These are phyloP conservation scores for Protosalanx chinensis DNA, from an alignment of 2,797 vertebrate genomes.

Conservation along the genomic window DNA sequence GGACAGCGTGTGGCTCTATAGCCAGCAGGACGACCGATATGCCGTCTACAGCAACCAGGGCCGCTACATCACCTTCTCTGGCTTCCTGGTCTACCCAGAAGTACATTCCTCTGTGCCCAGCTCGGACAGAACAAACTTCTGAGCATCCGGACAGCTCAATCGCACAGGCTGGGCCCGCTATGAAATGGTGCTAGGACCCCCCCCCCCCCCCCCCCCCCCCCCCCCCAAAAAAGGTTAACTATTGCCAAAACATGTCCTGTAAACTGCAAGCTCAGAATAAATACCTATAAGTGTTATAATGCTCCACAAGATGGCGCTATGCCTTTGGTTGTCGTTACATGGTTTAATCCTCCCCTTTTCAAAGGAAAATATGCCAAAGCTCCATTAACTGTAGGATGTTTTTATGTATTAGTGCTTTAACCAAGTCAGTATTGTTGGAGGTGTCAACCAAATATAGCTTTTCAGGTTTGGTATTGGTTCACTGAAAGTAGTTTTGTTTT, in stretches of 20 bases:
- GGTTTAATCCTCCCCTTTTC: not conserved
- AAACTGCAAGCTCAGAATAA: not conserved
- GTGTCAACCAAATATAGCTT: not conserved
- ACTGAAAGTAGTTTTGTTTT: not conserved
- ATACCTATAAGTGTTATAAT: slow-evolving; percentile 4
- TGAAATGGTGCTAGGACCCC: slow-evolving; percentile 9
- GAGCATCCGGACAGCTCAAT: slow-evolving; percentile 12
- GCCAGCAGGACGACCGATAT: slow-evolving; percentile 76
- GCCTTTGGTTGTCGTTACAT: slow-evolving; percentile 22
- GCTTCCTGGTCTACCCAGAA: slow-evolving; percentile 76
- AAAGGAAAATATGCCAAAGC: not conserved
- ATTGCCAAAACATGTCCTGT: not conserved
- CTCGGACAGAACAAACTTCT: slow-evolving; percentile 58
- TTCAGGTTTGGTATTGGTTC: not conserved
- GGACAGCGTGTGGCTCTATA: slow-evolving; percentile 77
- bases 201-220: not conserved
- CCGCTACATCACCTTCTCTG: slow-evolving; percentile 78
- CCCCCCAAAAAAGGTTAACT: no score
- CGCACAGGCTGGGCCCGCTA: slow-evolving; percentile 8
- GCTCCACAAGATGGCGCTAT: slow-evolving; percentile 58
- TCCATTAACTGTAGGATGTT: not conserved
- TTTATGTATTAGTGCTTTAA: not conserved
- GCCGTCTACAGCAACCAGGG: slow-evolving; percentile 83
- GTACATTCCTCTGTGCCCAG: slow-evolving; percentile 22
- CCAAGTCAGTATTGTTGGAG: not conserved